A percentile compares a stretch with the other conserved stretches of the same genome.
phyloP scores from a whole-genome alignment of 2,113 vertebrate genomes.

The Cyprinus carpio region DNA sequence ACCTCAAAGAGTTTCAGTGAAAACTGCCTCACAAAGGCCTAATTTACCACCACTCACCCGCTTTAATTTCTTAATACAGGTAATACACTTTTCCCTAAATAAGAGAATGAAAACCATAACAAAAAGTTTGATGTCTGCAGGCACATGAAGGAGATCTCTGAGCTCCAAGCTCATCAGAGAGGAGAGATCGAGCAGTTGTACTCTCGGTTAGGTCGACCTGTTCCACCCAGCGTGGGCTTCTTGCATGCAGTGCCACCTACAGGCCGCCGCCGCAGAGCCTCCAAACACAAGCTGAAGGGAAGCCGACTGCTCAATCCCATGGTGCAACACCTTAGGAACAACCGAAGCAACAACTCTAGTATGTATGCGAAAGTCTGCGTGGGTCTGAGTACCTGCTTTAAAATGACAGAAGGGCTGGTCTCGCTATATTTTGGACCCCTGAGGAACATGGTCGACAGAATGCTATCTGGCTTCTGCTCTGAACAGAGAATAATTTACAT shows the following conservation, averaged over 20 bases:
- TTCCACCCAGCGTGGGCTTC: constrained; percentile 87
- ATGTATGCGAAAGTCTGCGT: constrained; percentile 63
- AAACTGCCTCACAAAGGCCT: not conserved
- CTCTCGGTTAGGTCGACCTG: constrained; percentile 82
- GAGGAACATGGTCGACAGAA: not conserved
- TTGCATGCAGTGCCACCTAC: constrained; percentile 84
- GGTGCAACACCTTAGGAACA: constrained; percentile 87
- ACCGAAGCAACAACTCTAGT: constrained; percentile 59
- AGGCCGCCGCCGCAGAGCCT: constrained; percentile 84
- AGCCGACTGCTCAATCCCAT: constrained; percentile 90
- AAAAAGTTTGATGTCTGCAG: constrained; percentile 77
- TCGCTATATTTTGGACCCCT: not conserved
- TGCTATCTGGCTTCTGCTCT: not conserved
- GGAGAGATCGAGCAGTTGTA: constrained; percentile 93
- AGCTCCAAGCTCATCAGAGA: constrained; percentile 92
- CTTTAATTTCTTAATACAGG: no score
- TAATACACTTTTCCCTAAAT: not conserved
- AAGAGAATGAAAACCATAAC: not conserved
- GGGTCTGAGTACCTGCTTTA: not conserved
- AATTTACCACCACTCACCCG: no score
- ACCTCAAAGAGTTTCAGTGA: not conserved
- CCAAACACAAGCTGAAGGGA: constrained; percentile 90
- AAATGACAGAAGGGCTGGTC: not conserved
- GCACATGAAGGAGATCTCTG: constrained; percentile 95
- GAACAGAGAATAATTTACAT: no score